Evolutionary conservation across 2,888 invertebrate species (phyloP), one percentile per base, ranked within the genome.

Genomic region (Chirona hameri): DNA sequence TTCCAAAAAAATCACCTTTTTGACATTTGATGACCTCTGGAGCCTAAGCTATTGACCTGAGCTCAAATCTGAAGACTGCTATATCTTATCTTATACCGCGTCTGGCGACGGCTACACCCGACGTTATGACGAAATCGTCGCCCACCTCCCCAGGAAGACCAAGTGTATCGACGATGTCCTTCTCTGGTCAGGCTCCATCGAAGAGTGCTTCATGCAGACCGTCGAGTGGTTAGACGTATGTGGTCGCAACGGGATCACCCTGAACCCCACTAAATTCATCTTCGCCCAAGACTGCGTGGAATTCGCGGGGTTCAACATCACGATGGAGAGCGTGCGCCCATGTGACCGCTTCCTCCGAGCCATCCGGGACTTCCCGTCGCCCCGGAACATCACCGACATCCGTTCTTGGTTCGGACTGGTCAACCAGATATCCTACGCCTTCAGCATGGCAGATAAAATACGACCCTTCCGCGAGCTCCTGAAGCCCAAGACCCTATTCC

Each of bases 341-440:
- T 57, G 57, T 18, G 14, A 18, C 18, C 57, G 21, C 57, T 57
- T 15, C 57, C 14, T 57, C n/a, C 27, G 15, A 31, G 60, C 60
- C 60, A 82, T 82, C 46, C 65, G 72, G 72, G 57, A 81, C 81
- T 81, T 83, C 72, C 81, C 79, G 46, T 10, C 57, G 9, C 65
- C 82, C 27, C 29, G 46, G 12, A 79, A 79, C 46, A 82, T 82
- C 81, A 83, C 81, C n/a, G 82, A 81, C 0, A 24, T 83, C 10
- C 80, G 81, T 4, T 72, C 79, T n/a, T n/a, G n/a, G n/a, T n/a
- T n/a, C n/a, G n/a, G n/a, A n/a, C n/a, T n/a, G n/a, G n/a, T n/a
- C n/a, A 81, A 83, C 60, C 81, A 82, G 76, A 79, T 83, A 3
- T 65, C 76, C 46, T 83, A 81, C 31, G 81, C 83, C 24, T 82